These are phyloP conservation scores for Mionectes olivaceus DNA, from an alignment of 2,797 vertebrate genomes.

Conservation along the genomic window DNA sequence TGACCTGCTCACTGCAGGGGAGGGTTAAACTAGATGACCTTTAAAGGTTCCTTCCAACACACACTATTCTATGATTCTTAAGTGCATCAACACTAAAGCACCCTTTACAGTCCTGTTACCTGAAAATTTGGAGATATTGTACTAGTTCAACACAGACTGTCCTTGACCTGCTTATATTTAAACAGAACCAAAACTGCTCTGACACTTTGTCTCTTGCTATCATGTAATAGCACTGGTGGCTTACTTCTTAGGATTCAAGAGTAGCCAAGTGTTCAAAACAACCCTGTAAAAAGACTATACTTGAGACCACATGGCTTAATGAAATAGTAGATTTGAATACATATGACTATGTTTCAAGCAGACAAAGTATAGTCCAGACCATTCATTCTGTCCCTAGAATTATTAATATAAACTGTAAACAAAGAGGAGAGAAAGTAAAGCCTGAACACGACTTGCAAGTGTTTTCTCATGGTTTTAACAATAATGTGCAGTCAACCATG, in stretches of 20 bases:
- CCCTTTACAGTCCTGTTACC: neutral
- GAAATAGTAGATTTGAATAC: neutral
- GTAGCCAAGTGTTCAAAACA: neutral
- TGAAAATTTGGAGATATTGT: neutral
- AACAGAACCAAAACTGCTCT: neutral
- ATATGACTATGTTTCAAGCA: neutral
- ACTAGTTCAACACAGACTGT: neutral
- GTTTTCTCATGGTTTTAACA: neutral
- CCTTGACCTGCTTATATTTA: neutral
- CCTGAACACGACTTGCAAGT: neutral
- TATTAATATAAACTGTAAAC: neutral
- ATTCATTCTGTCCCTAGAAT: neutral
- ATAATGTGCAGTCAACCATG: neutral
- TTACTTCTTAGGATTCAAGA: neutral
- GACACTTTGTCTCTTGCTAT: neutral
- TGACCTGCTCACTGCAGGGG: neutral
- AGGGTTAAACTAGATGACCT: neutral
- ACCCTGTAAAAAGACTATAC: neutral
- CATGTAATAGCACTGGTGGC: neutral
- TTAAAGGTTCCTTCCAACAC: neutral
- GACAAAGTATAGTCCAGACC: neutral
- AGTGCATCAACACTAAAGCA: neutral
- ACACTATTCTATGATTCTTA: neutral
- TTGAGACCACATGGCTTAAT: neutral
- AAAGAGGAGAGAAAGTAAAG: neutral